A percentile compares a stretch with the other conserved stretches of the same genome.
These are phyloP conservation scores for Neoitamus cyanurus DNA, from an alignment of 2,888 invertebrate genomes.

Conservation along the genomic window DNA sequence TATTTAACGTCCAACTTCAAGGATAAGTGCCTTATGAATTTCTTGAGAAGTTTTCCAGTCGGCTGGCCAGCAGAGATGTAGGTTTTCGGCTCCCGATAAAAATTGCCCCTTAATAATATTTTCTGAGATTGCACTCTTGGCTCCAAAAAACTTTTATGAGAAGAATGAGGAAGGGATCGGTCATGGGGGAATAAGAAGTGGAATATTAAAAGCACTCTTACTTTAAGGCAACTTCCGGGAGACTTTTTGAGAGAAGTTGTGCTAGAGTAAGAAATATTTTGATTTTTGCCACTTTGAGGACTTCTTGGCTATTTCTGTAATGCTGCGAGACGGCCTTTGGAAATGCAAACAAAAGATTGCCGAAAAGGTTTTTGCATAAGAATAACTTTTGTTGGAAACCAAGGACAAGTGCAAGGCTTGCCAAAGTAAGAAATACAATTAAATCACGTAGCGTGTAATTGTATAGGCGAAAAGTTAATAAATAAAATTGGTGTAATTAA, in stretches of 20 bases:
- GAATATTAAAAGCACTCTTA: not conserved
- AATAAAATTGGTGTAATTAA: too few relatives aligned
- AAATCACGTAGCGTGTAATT: too few relatives aligned
- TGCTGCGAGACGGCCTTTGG: not conserved
- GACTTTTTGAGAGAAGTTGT: not conserved
- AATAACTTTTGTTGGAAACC: too few relatives aligned
- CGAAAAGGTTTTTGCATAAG: too few relatives aligned
- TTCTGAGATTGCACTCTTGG: not conserved
- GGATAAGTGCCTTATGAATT: conserved; percentile 5
- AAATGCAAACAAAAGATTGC: too few relatives aligned
- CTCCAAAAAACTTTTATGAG: not conserved
- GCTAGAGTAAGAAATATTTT: not conserved
- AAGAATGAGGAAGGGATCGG: not conserved
- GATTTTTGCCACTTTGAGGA: not conserved
- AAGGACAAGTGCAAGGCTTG: too few relatives aligned
- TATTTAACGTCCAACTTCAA: conserved; percentile 1
- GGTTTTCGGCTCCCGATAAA: not conserved
- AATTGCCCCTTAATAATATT: not conserved
- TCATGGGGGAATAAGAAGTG: not conserved
- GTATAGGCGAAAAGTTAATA: too few relatives aligned
- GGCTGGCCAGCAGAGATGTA: not conserved
- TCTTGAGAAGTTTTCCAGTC: not conserved
- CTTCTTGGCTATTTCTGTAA: not conserved
- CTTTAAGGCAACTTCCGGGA: not conserved
- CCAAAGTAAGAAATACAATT: too few relatives aligned